Conservation (phyloP, 64 coral and sea anemone species). For the Cladopsammia gracilis region DNA sequence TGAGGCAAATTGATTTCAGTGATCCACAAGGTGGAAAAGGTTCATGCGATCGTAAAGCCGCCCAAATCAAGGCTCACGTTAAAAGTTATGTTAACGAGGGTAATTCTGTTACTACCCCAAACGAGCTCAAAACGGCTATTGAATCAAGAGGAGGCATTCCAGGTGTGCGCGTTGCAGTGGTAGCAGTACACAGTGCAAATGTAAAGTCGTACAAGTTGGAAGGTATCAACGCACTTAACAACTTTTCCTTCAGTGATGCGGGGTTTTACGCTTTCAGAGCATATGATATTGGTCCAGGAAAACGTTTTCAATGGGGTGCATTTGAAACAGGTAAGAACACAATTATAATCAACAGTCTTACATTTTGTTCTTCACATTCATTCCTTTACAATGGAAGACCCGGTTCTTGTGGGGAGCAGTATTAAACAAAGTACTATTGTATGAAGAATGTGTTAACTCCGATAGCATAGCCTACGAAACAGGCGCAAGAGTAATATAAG, state of each 20-base stretch:
- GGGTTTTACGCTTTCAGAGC: slow-evolving; percentile 45
- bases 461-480: too few relatives aligned
- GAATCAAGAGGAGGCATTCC: slow-evolving; percentile 54
- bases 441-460: too few relatives aligned
- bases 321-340: slow-evolving; percentile 12
- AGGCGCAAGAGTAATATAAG: too few relatives aligned
- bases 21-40: slow-evolving; percentile 70
- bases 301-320: background rate
- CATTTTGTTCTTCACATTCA: too few relatives aligned
- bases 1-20: slow-evolving; percentile 58
- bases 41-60: slow-evolving; percentile 60
- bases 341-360: too few relatives aligned
- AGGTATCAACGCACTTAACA: slow-evolving; percentile 53
- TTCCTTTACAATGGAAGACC: too few relatives aligned
- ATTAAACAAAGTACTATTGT: too few relatives aligned
- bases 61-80: slow-evolving; percentile 67
- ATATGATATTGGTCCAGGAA: slow-evolving; percentile 31
- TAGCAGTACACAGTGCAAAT: background rate
- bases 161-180: slow-evolving; percentile 53
- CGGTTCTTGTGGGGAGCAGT: too few relatives aligned
- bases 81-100: slow-evolving; percentile 61
- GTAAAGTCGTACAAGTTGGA: slow-evolving; percentile 29
- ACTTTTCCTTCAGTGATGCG: slow-evolving; percentile 15
- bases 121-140: slow-evolving; percentile 57
- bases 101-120: slow-evolving; percentile 43